phyloP scores from a whole-genome alignment of 2,113 vertebrate species.

The Silurus asotus region DNA sequence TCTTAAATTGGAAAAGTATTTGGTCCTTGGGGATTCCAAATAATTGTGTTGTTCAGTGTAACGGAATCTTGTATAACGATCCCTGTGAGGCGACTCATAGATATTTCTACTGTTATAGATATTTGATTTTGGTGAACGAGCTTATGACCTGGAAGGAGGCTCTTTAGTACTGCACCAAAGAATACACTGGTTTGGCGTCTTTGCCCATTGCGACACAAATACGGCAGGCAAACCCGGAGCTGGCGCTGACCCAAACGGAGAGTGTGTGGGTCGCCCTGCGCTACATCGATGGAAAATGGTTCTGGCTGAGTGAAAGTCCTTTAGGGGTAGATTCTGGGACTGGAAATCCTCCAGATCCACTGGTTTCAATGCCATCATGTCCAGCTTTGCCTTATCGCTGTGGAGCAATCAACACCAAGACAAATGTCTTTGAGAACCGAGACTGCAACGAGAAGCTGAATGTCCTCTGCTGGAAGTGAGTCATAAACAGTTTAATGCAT shows the following conservation, averaged over 20 bases:
- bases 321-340: no score
- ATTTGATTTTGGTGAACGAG: slow-evolving; percentile 37
- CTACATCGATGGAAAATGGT: slow-evolving; percentile 38
- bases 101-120: slow-evolving; percentile 21
- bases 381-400: slow-evolving; percentile 45
- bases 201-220: not conserved
- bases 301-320: slow-evolving; percentile 28
- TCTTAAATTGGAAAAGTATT: not conserved
- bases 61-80: not conserved
- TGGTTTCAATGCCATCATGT: slow-evolving; percentile 29
- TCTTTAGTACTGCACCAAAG: slow-evolving; percentile 12
- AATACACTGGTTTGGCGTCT: slow-evolving; percentile 35
- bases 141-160: slow-evolving; percentile 44
- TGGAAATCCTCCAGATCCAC: not conserved
- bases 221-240: not conserved
- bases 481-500: not conserved
- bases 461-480: slow-evolving; percentile 53
- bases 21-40: not conserved
- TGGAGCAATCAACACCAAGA: slow-evolving; percentile 46
- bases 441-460: slow-evolving; percentile 58
- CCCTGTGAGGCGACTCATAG: fast-evolving
- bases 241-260: not conserved
- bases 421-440: slow-evolving; percentile 26
- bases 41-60: not conserved
- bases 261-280: slow-evolving; percentile 47